Percentiles rank a stretch among this genome's conserved stretches.
These are phyloP conservation scores for Gobius niger DNA, from an alignment of 2,113 vertebrate genomes.

Conservation along the genomic window DNA sequence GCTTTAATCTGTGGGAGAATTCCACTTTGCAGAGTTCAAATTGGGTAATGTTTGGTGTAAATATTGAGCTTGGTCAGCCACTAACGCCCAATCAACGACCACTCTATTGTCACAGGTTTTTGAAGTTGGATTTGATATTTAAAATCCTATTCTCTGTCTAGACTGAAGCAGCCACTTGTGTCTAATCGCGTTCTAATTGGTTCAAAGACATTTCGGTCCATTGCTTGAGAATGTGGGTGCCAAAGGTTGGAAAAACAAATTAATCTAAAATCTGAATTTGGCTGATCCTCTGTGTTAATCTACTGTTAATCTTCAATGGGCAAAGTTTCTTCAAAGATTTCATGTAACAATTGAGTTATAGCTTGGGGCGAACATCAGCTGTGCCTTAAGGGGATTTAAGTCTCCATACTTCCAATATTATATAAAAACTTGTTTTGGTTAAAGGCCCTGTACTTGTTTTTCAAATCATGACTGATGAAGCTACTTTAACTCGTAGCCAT, in stretches of 20 bases:
- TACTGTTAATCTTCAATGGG: conserved; percentile 5
- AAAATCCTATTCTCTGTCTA: neutral
- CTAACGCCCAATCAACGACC: neutral
- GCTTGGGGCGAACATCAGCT: neutral
- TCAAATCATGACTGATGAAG: neutral
- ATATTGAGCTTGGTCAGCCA: neutral
- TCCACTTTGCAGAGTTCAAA: neutral
- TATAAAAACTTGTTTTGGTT: too few species aligned
- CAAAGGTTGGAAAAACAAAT: neutral
- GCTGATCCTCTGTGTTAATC: neutral
- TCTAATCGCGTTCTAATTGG: neutral
- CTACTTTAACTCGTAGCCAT: neutral
- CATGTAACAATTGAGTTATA: neutral
- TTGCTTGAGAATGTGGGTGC: neutral
- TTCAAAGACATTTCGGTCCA: neutral
- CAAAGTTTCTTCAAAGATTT: conserved; percentile 2
- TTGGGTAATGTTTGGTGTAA: neutral
- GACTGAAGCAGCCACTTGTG: neutral
- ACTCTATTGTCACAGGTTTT: neutral
- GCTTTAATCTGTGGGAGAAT: neutral
- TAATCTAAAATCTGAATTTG: neutral
- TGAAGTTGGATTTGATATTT: neutral
- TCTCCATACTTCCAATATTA: too few species aligned
- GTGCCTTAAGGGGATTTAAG: neutral
- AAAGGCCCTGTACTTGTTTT: too few species aligned